These are phyloP conservation scores for Theristicus caerulescens DNA, from an alignment of 2,113 vertebrate species.

Conservation along the genomic window DNA sequence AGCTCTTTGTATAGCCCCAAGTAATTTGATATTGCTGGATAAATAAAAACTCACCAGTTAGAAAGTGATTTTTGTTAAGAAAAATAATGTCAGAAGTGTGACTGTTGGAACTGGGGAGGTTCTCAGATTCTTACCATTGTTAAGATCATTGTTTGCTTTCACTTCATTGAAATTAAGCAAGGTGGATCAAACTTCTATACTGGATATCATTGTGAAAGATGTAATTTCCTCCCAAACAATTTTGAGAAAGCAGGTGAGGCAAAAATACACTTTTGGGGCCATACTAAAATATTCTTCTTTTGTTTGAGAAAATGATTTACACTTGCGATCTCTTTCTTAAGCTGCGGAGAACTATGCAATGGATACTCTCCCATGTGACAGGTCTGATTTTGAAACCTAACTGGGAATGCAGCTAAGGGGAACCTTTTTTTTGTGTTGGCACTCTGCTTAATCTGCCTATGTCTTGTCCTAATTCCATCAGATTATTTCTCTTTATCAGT, in stretches of 20 bases:
- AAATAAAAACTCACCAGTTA: background rate
- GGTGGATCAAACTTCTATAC: background rate
- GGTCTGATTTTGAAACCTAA: background rate
- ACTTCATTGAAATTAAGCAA: background rate
- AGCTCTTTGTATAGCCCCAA: background rate
- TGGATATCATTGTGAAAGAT: background rate
- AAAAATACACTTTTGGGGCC: background rate
- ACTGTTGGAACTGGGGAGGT: background rate
- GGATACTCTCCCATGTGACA: background rate
- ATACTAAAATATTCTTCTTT: background rate
- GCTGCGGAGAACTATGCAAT: background rate
- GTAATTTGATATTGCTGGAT: background rate
- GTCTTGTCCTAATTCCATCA: background rate
- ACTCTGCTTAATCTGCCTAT: background rate
- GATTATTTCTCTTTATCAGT: background rate
- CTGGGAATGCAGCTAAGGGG: background rate
- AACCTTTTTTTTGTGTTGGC: background rate
- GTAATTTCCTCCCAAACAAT: background rate
- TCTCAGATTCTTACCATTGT: rapidly evolving
- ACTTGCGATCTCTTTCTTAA: background rate
- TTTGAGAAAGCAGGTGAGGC: background rate
- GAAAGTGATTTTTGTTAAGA: background rate
- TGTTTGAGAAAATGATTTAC: background rate
- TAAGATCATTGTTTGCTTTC: background rate
- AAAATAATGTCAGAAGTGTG: background rate